Percentiles rank a stretch among this genome's conserved stretches.
These are phyloP conservation scores for Brachionus plicatilis DNA, from an alignment of 1,140 invertebrate species.

Conservation along the genomic window DNA sequence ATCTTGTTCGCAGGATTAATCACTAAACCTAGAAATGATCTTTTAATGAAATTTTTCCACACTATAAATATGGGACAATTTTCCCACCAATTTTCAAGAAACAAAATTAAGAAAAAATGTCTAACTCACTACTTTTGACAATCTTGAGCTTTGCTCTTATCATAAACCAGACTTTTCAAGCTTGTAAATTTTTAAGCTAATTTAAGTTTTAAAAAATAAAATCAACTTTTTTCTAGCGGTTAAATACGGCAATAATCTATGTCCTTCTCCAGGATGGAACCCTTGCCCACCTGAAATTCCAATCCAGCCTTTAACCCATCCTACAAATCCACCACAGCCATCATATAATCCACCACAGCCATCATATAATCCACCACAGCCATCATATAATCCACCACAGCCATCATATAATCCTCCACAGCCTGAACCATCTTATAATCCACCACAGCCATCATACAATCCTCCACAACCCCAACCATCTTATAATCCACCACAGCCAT, in stretches of 20 bases:
- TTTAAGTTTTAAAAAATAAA: neutral
- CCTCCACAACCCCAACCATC: neutral
- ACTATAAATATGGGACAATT: neutral
- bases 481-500: neutral
- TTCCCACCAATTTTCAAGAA: neutral
- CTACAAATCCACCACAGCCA: neutral
- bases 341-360: neutral
- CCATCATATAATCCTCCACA: neutral
- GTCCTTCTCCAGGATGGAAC: neutral
- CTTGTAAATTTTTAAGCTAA: neutral
- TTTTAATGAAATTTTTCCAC: neutral
- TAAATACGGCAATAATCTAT: slow-evolving; percentile 1
- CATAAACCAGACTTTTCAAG: neutral
- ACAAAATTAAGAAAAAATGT: neutral
- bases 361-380: neutral
- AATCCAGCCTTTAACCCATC: neutral
- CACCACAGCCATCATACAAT: neutral
- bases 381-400: neutral
- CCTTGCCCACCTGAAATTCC: neutral
- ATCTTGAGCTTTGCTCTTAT: neutral
- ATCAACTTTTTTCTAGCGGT: neutral
- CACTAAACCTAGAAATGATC: neutral
- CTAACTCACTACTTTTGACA: neutral
- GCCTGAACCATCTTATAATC: neutral
- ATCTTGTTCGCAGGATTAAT: slow-evolving; percentile 22